Percentiles rank a stretch among this genome's conserved stretches.
These are phyloP conservation scores for Kryptolebias ocellatus DNA, from an alignment of 2,797 vertebrate genomes.

Conservation along the genomic window DNA sequence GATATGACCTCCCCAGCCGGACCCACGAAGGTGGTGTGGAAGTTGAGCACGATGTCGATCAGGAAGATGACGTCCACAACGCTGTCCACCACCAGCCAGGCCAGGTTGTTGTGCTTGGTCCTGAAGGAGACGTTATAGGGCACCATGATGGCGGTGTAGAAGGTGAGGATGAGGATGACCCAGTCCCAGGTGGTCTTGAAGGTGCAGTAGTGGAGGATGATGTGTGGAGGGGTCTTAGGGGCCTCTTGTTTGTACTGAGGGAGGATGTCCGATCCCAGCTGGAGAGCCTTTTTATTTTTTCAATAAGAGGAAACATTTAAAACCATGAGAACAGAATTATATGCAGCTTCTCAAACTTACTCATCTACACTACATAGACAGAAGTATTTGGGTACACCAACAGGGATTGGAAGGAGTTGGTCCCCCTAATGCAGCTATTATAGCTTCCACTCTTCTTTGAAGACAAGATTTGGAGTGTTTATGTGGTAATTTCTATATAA, in stretches of 20 bases:
- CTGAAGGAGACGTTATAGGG: slow-evolving; percentile 98
- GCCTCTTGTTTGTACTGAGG: slow-evolving; percentile 99
- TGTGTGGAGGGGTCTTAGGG: slow-evolving; percentile 97
- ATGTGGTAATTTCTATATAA: no score
- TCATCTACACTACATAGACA: no score
- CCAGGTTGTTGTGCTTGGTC: slow-evolving; percentile 95
- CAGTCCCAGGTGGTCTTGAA: slow-evolving; percentile 99
- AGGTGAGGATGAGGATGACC: slow-evolving; percentile 98
- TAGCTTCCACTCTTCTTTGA: no score
- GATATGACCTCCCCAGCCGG: slow-evolving; percentile 96
- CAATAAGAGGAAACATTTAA: slow-evolving; percentile 19
- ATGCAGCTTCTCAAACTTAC: no score
- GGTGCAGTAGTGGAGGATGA: slow-evolving; percentile 98
- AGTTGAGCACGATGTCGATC: slow-evolving; percentile 97
- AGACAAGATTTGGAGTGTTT: no score
- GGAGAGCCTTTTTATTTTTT: slow-evolving; percentile 85
- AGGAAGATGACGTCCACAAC: slow-evolving; percentile 97
- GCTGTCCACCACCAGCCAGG: slow-evolving; percentile 95
- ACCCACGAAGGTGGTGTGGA: slow-evolving; percentile 97
- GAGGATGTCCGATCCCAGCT: slow-evolving; percentile 97
- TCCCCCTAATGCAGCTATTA: no score
- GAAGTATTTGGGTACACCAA: no score
- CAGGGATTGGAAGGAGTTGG: no score
- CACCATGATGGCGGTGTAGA: slow-evolving; percentile 99
- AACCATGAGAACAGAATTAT: neutral